Evolutionary conservation across 2,888 invertebrate species (phyloP), one percentile per base, ranked within the genome.

Genomic region (Xanthostigma xanthostigma): DNA sequence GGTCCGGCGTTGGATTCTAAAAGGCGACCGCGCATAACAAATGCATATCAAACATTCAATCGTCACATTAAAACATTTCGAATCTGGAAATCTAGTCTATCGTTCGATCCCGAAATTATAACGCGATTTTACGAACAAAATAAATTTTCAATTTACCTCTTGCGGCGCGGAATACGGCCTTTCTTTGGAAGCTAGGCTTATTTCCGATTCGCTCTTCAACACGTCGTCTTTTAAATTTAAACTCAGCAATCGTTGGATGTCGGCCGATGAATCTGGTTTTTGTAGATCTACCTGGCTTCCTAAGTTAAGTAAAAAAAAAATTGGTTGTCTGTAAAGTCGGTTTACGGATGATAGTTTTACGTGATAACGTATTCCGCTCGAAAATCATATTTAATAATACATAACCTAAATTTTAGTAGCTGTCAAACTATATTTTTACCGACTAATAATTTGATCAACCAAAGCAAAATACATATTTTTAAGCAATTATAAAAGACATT

Each of bases 1-100:
- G 17, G 43, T 48, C 48, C 8, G 48, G 37, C 37, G 48, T 48
- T 36, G 48, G 48, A 33, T 36, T 41, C 46, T 46, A 41, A 27
- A 46, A 46, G 27, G 6, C 27, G 27, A 13, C n/a, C 17, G 13
- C 14, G 11, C 9, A 6, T 9, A 13, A 13, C 11, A 38, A 27
- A 37, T 27, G 27, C 39, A 9, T 33, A 8, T 39, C 12, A 39
- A 39, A 39, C 11, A 8, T 39, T 39, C 12, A 39, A 9, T 39
- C 11, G 10, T 10, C 10, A 27, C 27, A 27, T 27, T 39, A 14
- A 38, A 38, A 38, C 39, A 12, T 38, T 38, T 38, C 27, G 27
- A 6, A 27, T 27, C 27, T 6, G 27, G 27, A 27, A 27, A 27
- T 6, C 27, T 27, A 27, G 27, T 6, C 5, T 27, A 27, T 4